Percentiles rank a stretch among this genome's conserved stretches.
These are phyloP conservation scores for Anoplius nigerrimus DNA, from an alignment of 2,888 invertebrate species.

Conservation along the genomic window DNA sequence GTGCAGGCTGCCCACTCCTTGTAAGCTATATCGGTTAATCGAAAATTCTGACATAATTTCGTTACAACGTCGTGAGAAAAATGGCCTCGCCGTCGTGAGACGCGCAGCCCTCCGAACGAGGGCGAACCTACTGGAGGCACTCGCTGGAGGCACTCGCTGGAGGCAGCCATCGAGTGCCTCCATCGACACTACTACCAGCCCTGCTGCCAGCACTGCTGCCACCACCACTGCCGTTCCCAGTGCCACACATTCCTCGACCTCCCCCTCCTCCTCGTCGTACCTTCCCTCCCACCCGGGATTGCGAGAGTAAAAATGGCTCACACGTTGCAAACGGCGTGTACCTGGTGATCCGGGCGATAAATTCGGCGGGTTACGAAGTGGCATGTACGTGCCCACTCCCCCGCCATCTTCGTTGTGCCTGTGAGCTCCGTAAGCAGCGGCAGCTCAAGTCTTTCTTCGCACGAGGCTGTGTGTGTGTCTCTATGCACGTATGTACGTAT, in stretches of 20 bases:
- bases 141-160: not conserved
- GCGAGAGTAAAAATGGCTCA: constrained; percentile 34
- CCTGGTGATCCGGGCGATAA: constrained; percentile 51
- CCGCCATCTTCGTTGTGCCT: not conserved
- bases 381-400: constrained; percentile 28
- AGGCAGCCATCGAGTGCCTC: too few relatives aligned
- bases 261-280: not conserved
- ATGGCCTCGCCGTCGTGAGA: not conserved
- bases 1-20: not conserved
- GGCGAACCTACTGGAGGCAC: not conserved
- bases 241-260: not conserved
- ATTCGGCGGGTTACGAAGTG: constrained; percentile 49
- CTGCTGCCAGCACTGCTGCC: too few relatives aligned
- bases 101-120: not conserved
- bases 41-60: constrained; percentile 4
- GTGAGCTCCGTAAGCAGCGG: not conserved
- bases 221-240: too few relatives aligned
- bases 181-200: too few relatives aligned
- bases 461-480: too few relatives aligned
- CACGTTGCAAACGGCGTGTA: constrained; percentile 31
- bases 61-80: constrained; percentile 6
- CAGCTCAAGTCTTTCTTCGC: too few relatives aligned
- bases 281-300: not conserved
- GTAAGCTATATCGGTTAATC: constrained; percentile 2
- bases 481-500: too few relatives aligned